These are phyloP conservation scores for Neodiprion lecontei DNA, from an alignment of 1,140 invertebrate species.

Conservation along the genomic window DNA sequence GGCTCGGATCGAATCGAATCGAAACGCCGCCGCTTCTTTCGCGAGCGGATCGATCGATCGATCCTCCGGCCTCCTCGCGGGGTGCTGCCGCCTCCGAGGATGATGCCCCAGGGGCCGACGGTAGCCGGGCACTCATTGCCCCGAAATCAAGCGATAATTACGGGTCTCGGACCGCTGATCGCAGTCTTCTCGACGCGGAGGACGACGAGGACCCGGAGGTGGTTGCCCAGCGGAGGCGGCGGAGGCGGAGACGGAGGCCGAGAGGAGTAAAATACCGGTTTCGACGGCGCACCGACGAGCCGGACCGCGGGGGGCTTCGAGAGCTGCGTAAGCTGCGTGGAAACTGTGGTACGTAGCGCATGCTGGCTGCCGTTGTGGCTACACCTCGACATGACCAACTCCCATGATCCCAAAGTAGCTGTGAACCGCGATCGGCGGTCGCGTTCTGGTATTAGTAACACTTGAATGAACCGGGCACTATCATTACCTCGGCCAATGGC, in stretches of 20 bases:
- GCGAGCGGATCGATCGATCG: neutral
- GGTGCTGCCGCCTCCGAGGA: constrained; percentile 22
- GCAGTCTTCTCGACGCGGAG: neutral
- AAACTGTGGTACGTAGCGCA: neutral
- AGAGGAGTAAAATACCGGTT: neutral
- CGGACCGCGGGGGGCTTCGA: neutral
- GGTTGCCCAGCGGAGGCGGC: neutral
- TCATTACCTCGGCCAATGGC: neutral
- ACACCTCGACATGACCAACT: neutral
- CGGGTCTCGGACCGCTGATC: constrained; percentile 28
- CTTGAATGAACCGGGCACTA: neutral
- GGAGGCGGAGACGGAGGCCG: neutral
- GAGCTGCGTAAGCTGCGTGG: neutral
- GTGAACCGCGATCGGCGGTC: neutral
- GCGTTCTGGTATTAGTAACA: constrained; percentile 7
- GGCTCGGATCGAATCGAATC: constrained; percentile 5
- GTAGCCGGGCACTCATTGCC: constrained; percentile 23
- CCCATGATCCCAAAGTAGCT: neutral
- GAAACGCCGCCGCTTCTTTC: constrained; percentile 27
- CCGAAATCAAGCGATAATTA: constrained; percentile 30
- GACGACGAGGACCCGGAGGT: neutral
- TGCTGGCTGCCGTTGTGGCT: neutral
- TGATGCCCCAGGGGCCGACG: constrained; percentile 31
- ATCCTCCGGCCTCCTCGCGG: neutral
- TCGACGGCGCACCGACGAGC: neutral